Evolutionary conservation across 2,888 invertebrate genomes (phyloP), one percentile per base, ranked within the genome.

Genomic region (Quadriops clusia): DNA sequence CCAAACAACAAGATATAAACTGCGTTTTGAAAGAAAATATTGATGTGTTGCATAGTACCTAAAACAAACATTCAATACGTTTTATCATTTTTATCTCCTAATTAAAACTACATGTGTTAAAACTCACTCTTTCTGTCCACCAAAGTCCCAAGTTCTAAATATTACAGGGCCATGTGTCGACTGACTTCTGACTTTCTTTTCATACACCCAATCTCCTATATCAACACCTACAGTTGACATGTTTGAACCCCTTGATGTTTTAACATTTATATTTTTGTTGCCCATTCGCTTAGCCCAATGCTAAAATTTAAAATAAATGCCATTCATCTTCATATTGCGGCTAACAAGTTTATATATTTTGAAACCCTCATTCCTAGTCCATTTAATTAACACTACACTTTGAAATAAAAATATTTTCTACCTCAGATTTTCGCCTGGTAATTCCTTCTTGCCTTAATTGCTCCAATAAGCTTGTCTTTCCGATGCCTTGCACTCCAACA

Each of bases 141-240:
- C 95, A 61, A 98, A 98, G 61, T 98, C 98, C 97, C 97, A 98
- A 0, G 97, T 97, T 30, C 94, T 66, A 62, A 91, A 91, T 14
- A 86, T 79, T 30, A 94, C 82, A 0, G 91, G 81, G 0, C 85
- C 86, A 49, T 77, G 74, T 2, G 74, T 71, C 1, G 75, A 74
- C 18, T 74, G 74, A 2, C 85, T 77, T 13, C 83, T 67, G 5
- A 77, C 67, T 53, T 84, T 77, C 52, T 85, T 85, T 57, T 93
- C 93, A 56, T 86, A 90, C 12, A 83, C 69, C 86, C 95, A 93
- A 42, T 90, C 85, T 23, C 90, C 87, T 43, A 98, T 94, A 61
- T 97, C 97, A 13, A 98, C 95, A 11, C 95, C 95, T 18, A 97
- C 95, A 0, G 95, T 97, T 0, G 94, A 94, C 58, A 95, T 77